phyloP scores from a whole-genome alignment of 2,113 vertebrate species.

The Ochotona princeps region DNA sequence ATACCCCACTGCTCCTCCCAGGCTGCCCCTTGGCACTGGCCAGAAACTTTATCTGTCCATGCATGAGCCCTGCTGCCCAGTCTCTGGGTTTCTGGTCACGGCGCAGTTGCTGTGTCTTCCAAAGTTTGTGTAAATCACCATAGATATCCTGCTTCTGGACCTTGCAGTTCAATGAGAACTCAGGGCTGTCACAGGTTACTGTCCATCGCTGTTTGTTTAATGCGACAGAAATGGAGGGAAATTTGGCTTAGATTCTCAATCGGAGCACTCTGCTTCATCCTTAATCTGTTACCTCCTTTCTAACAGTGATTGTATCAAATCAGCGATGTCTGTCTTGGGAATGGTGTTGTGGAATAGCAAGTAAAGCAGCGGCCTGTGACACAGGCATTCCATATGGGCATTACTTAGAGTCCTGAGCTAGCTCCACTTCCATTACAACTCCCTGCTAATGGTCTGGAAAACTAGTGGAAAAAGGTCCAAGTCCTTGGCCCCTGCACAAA shows the following conservation, averaged over 20 bases:
- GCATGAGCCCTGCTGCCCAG: neutral
- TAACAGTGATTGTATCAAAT: neutral
- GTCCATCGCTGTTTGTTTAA: neutral
- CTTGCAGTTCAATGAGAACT: neutral
- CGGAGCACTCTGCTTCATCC: neutral
- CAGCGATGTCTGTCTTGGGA: neutral
- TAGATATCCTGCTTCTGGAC: neutral
- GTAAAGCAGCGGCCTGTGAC: too few species aligned
- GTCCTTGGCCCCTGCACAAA: too few species aligned
- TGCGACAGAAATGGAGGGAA: neutral
- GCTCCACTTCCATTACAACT: too few species aligned
- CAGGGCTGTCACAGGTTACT: neutral
- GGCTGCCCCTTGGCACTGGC: fast-evolving
- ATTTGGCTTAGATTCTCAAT: neutral
- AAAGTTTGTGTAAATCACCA: neutral
- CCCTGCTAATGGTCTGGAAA: too few species aligned
- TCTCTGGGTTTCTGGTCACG: neutral
- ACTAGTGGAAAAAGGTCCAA: too few species aligned
- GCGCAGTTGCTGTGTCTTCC: neutral
- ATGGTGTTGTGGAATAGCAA: too few species aligned
- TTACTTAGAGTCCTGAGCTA: too few species aligned
- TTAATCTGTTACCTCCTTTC: neutral
- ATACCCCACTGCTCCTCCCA: neutral
- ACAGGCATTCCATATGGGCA: too few species aligned
- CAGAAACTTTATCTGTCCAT: neutral